Percentiles rank a stretch among this genome's conserved stretches.
phyloP scores from a whole-genome alignment of 2,797 vertebrate species.

The Vespertilio murinus region DNA sequence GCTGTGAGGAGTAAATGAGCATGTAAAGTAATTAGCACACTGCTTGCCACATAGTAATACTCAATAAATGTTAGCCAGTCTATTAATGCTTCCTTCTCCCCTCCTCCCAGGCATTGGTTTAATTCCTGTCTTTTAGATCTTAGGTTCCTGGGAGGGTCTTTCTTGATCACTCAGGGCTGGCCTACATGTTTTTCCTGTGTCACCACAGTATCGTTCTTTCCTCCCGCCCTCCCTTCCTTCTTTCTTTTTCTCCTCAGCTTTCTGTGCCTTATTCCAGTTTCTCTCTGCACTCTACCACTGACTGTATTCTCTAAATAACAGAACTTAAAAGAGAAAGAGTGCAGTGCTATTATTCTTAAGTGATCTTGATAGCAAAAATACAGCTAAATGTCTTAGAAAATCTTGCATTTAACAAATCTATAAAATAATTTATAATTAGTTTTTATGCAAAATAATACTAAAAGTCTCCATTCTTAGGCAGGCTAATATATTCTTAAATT shows the following conservation, averaged over 20 bases:
- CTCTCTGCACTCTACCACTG: not conserved
- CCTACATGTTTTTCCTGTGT: not conserved
- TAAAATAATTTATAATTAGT: slow-evolving; percentile 27
- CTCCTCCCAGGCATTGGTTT: not conserved
- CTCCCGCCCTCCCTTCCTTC: not conserved
- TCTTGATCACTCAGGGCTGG: not conserved
- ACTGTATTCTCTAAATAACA: not conserved
- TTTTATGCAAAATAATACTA: slow-evolving; percentile 33
- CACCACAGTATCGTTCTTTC: no score
- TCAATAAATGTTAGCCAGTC: not conserved
- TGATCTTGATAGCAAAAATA: not conserved
- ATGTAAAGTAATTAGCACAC: not conserved
- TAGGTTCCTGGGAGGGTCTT: not conserved
- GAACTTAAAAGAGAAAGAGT: not conserved
- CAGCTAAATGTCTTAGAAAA: not conserved
- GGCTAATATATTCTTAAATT: slow-evolving; percentile 41
- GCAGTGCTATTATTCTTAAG: not conserved
- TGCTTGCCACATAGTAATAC: not conserved
- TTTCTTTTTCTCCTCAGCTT: not conserved
- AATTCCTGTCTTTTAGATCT: not conserved
- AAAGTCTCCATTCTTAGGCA: not conserved
- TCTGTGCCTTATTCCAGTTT: not conserved
- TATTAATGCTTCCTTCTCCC: not conserved
- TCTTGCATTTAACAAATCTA: slow-evolving; percentile 1
- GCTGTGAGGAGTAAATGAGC: not conserved